phyloP scores from a whole-genome alignment of 1,140 invertebrate genomes.

The Musca domestica region DNA sequence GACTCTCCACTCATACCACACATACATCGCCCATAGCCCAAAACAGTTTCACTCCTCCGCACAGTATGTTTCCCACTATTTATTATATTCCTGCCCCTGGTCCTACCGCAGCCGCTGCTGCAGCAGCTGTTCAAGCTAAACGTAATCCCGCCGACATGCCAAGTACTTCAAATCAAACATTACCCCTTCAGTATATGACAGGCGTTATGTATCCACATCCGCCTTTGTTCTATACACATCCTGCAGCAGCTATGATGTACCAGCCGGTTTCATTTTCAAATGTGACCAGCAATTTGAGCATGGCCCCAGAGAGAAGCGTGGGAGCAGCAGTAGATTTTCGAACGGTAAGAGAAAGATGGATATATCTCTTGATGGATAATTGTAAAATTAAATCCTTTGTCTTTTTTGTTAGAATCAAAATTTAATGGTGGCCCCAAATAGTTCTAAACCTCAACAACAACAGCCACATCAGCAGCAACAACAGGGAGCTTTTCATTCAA shows the following conservation, averaged over 20 bases:
- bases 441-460: slow-evolving; percentile 30
- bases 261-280: slow-evolving; percentile 47
- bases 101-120: slow-evolving; percentile 29
- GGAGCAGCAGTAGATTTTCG: slow-evolving; percentile 19
- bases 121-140: slow-evolving; percentile 19
- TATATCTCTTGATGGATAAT: neutral
- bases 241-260: slow-evolving; percentile 47
- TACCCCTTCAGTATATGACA: slow-evolving; percentile 57
- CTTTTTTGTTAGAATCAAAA: slow-evolving; percentile 31
- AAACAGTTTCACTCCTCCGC: slow-evolving; percentile 40
- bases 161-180: slow-evolving; percentile 30
- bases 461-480: neutral
- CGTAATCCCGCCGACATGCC: slow-evolving; percentile 31
- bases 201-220: slow-evolving; percentile 58
- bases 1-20: slow-evolving; percentile 51
- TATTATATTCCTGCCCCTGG: slow-evolving; percentile 60
- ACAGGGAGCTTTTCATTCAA: slow-evolving; percentile 43
- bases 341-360: slow-evolving; percentile 8
- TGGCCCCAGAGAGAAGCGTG: slow-evolving; percentile 32
- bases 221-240: slow-evolving; percentile 48
- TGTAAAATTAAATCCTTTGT: neutral
- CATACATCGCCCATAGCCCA: slow-evolving; percentile 43
- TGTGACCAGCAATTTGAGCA: slow-evolving; percentile 29
- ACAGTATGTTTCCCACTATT: slow-evolving; percentile 51
- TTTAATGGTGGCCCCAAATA: slow-evolving; percentile 31